A percentile compares a stretch with the other conserved stretches of the same genome.
Conservation (phyloP, 2,113 vertebrate genomes). For the Pedetes capensis region DNA sequence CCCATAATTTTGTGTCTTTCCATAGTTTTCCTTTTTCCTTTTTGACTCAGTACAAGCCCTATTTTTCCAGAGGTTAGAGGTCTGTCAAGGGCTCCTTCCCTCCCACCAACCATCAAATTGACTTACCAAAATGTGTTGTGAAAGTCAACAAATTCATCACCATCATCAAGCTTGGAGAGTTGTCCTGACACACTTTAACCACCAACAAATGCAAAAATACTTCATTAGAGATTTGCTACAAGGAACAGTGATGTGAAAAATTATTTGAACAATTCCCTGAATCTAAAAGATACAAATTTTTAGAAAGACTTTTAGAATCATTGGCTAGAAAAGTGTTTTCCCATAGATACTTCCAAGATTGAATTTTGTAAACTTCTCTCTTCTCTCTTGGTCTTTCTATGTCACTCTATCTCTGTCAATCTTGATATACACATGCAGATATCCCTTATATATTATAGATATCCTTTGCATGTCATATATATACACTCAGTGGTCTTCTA, state of each 20-base stretch:
- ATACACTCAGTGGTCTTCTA: background rate
- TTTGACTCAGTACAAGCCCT: background rate
- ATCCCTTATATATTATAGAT: background rate
- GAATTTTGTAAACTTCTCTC: background rate
- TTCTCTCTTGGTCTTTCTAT: background rate
- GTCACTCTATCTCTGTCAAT: background rate
- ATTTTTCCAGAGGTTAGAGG: background rate
- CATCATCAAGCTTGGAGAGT: background rate
- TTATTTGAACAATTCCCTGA: background rate
- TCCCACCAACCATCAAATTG: background rate
- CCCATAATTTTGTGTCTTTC: background rate
- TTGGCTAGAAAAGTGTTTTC: background rate
- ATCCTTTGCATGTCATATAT: too few species aligned
- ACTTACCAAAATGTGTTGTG: background rate
- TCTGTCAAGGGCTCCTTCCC: background rate
- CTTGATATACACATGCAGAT: background rate
- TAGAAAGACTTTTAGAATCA: background rate
- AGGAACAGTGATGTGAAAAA: background rate
- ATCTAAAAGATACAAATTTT: background rate
- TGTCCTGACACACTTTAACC: background rate
- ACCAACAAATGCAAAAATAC: conserved; percentile 18
- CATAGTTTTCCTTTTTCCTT: background rate
- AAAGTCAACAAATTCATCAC: background rate
- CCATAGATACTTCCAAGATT: background rate
- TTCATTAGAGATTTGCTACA: conserved; percentile 17